phyloP scores from a whole-genome alignment of 2,888 invertebrate species.

The Epistrophe eligans region DNA sequence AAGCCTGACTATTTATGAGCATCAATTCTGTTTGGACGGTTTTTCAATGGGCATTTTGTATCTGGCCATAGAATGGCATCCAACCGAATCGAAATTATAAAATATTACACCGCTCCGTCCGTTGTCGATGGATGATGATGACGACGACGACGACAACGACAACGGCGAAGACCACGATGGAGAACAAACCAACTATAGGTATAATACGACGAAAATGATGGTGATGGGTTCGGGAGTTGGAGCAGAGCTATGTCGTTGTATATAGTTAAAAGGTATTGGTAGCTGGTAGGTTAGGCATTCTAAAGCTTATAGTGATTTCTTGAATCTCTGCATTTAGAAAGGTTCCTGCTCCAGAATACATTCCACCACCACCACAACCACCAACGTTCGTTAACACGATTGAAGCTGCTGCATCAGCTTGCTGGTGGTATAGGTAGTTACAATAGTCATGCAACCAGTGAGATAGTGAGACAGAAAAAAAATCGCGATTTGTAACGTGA shows the following conservation, averaged over 20 bases:
- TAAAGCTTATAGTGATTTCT: slow-evolving; percentile 54
- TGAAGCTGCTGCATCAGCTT: slow-evolving; percentile 18
- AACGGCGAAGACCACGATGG: slow-evolving; percentile 28
- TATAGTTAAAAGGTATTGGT: slow-evolving; percentile 5
- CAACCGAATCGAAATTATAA: slow-evolving; percentile 71
- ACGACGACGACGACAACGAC: slow-evolving; percentile 32
- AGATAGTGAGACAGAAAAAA: slow-evolving; percentile 34
- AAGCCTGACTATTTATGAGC: slow-evolving; percentile 62
- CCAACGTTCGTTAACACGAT: slow-evolving; percentile 23
- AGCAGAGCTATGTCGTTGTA: not conserved
- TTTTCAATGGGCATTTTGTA: slow-evolving; percentile 47
- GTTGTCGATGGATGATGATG: slow-evolving; percentile 51
- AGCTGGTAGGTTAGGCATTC: not conserved
- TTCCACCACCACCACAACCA: not conserved
- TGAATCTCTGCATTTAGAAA: slow-evolving; percentile 37
- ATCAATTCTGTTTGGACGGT: slow-evolving; percentile 51
- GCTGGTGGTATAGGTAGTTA: not conserved
- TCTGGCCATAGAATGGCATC: slow-evolving; percentile 51
- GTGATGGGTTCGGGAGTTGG: slow-evolving; percentile 33
- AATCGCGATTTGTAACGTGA: slow-evolving; percentile 65
- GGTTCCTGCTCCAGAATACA: slow-evolving; percentile 49
- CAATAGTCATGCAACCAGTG: slow-evolving; percentile 29
- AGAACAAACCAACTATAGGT: slow-evolving; percentile 11
- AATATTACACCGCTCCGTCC: slow-evolving; percentile 62
- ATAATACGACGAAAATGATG: slow-evolving; percentile 33